Base-by-base conservation (phyloP, 2,113 vertebrate species). In the Ptilonorhynchus violaceus region DNA sequence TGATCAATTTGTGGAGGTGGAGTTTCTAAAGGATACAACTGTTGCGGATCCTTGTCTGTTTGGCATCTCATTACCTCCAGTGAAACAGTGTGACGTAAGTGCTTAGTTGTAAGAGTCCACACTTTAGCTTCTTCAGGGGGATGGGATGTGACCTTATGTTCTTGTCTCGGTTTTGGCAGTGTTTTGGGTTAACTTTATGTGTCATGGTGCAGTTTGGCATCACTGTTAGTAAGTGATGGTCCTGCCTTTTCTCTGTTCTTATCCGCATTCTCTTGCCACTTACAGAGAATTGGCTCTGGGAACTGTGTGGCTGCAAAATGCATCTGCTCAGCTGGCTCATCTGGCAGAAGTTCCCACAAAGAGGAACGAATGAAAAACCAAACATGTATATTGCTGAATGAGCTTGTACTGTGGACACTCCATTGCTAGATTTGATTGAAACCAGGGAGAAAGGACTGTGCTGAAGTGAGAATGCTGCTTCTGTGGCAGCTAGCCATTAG, bases 201-300 rank as follows among this genome's bases (percentile, higher is more conserved):
- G 35, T 62, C 59, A 19, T 1, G 2, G 39, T 82, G 52, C 0
- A 0, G 8, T 79, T 76, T 22, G 25, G 41, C 44, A 20, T 88
- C 55, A 24, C 8, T 4, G 15, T 20, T 37, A 59, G 39, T 25
- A 33, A 67, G 59, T 31, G 46, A 78, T 0, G 1, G n/a, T 59
- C 58, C 35, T 85, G 31, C 47, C 11, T 79, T 55, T 90, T 59
- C 52, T 67, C 23, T 73, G 44, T 83, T 88, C 70, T 68, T 30
- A 23, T 41, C 33, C 66, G 31, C 16, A 6, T 27, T 39, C 33
- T 83, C 37, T 76, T 91, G 39, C 67, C 12, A 8, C 30, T 64
- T 72, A 24, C 0, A 14, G 66, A 75, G 33, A 60, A 19, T 33
- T 76, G 79, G 16, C 44, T 68, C 6, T 52, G 56, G 75, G 75